Percentiles rank a stretch among this genome's conserved stretches.
Conservation (phyloP, 2,888 invertebrate species). For the Drosophila nr. medialis region DNA sequence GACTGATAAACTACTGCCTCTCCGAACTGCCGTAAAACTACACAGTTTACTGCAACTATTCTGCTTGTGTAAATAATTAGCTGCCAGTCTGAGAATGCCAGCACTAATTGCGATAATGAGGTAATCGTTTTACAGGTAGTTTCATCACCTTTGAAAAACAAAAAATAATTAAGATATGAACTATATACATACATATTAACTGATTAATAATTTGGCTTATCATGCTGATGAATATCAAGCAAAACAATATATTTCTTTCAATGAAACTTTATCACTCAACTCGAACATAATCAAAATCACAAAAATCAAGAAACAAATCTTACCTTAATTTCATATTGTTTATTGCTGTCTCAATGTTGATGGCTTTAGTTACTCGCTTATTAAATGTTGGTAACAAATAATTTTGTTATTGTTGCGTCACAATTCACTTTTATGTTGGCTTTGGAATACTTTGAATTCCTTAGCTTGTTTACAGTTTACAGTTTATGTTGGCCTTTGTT, state of each 20-base stretch:
- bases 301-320: conserved; percentile 27
- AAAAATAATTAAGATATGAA: conserved; percentile 11
- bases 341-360: conserved; percentile 64
- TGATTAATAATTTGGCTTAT: conserved; percentile 49
- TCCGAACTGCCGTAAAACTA: conserved; percentile 47
- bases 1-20: conserved; percentile 7
- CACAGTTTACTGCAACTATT: conserved; percentile 35
- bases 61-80: conserved; percentile 24
- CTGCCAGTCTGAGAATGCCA: neutral
- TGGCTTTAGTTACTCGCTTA: conserved; percentile 20
- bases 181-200: conserved; percentile 1
- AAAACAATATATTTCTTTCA: neutral
- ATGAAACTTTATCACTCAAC: neutral
- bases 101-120: neutral
- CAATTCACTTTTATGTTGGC: conserved; percentile 42
- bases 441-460: conserved; percentile 57
- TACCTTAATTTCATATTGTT: conserved; percentile 80
- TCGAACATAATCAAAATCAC: neutral
- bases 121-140: neutral
- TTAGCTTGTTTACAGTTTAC: conserved; percentile 55
- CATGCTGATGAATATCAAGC: conserved; percentile 40
- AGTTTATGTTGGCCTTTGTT: conserved; percentile 53
- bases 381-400: conserved; percentile 3
- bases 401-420: conserved; percentile 15
- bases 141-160: conserved; percentile 3